Evolutionary conservation across 2,113 vertebrate species (phyloP).

Genomic region (Callionymus lyra): DNA sequence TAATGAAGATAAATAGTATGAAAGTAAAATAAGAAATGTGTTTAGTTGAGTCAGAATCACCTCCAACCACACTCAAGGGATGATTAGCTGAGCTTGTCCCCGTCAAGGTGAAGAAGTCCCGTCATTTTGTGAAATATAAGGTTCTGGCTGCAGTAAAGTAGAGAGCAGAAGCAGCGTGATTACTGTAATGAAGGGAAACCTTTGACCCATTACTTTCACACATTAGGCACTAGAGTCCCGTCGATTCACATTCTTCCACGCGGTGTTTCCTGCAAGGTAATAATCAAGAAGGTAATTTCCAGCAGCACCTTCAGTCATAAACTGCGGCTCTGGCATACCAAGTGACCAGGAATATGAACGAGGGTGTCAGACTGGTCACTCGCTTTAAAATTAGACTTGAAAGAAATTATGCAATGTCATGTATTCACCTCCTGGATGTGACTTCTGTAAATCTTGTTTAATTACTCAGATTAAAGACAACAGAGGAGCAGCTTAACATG

Average conservation of each 20-base stretch:
- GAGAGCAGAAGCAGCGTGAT: neutral
- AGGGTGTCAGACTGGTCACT: neutral
- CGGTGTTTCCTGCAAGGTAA: neutral
- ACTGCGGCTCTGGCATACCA: neutral
- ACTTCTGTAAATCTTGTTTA: too few relatives aligned
- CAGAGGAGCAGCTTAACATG: too few relatives aligned
- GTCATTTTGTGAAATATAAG: too few relatives aligned
- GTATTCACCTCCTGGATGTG: too few relatives aligned
- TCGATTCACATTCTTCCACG: neutral
- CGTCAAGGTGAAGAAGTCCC: too few relatives aligned
- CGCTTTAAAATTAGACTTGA: neutral
- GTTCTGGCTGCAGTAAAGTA: neutral
- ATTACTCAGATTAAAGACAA: too few relatives aligned
- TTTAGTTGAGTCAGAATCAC: too few relatives aligned
- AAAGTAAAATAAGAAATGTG: too few relatives aligned
- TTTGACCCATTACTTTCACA: conserved; percentile 2
- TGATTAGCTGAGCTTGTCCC: too few relatives aligned
- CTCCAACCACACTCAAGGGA: too few relatives aligned
- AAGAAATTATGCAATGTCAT: too few relatives aligned
- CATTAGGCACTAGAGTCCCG: neutral
- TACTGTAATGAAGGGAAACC: neutral
- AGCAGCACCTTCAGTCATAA: neutral
- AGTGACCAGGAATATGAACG: neutral
- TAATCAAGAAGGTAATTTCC: conserved; percentile 4
- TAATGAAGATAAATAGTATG: too few relatives aligned